Percentiles rank a stretch among this genome's conserved stretches.
phyloP scores from a whole-genome alignment of 2,113 vertebrate species.

The Orycteropus afer region DNA sequence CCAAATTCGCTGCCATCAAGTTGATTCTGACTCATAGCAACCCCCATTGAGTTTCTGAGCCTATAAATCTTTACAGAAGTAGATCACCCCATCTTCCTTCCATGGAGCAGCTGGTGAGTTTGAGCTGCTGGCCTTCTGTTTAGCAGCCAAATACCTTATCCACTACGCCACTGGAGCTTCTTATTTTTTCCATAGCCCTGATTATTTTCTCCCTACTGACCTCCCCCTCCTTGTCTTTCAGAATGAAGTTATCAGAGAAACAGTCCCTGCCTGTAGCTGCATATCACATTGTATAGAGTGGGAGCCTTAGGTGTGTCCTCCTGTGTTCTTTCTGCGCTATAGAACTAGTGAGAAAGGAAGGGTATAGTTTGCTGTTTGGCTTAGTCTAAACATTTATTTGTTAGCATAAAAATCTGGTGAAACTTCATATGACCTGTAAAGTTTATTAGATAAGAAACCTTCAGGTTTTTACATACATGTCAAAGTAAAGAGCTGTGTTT shows the following conservation, averaged over 20 bases:
- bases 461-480: background rate
- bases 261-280: background rate
- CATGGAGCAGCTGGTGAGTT: too few species aligned
- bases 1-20: too few species aligned
- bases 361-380: background rate
- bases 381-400: background rate
- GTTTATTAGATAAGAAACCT: background rate
- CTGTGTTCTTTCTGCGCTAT: background rate
- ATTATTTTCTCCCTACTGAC: background rate
- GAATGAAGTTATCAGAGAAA: background rate
- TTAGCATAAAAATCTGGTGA: background rate
- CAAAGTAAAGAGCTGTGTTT: background rate
- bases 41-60: too few species aligned
- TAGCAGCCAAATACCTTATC: too few species aligned
- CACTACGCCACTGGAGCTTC: too few species aligned
- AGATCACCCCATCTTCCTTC: too few species aligned
- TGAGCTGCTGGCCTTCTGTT: too few species aligned
- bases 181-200: background rate
- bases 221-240: background rate
- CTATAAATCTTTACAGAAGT: too few species aligned
- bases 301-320: background rate
- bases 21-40: too few species aligned
- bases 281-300: background rate
- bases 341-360: slow-evolving; percentile 34
- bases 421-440: background rate